Evolutionary conservation across 2,888 invertebrate genomes (phyloP), one percentile per base, ranked within the genome.

Genomic region (Cepaea hortensis): DNA sequence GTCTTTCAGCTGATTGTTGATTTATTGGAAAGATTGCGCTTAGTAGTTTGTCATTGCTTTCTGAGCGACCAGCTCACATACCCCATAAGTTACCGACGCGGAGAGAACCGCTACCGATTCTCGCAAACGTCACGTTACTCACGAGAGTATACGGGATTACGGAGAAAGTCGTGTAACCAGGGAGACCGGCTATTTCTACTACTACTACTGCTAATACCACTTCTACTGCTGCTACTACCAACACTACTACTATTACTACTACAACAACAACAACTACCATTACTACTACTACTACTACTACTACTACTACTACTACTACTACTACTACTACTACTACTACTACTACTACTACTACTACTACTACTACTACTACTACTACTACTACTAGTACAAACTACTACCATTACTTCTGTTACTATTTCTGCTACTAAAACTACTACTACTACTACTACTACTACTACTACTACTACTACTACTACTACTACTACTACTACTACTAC

Each of bases 401-500:
- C 35, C 35, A 35, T 35, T 35, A 73, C 35, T 73, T 18, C 73
- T 73, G 3, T 3, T 62, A 62, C 62, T 62, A 62, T 2, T 62
- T 62, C 35, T 35, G 1, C 35, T 35, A 35, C 35, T 35, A 35
- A n/a, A n/a, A n/a, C 35, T 35, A 35, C 35, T 35, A 35, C 35
- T 35, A 35, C 35, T 35, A 13, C 68, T 13, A 68, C 68, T 68
- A 68, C 68, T 68, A 68, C 68, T 68, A 68, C 68, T 68, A 68
- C 68, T 20, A 68, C 18, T 68, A 68, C 68, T 68, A 68, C 68
- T 68, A 20, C 20, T 76, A 76, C 76, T 3, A 76, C 76, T 35
- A 76, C 35, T 76, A 76, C 76, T 76, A 76, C 76, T 76, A 76
- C 76, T 76, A 76, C 76, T 76, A 76, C 76, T 76, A 76, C 76